Conservation (phyloP, 1,140 invertebrate species). For the Drosophila ohnishii region DNA sequence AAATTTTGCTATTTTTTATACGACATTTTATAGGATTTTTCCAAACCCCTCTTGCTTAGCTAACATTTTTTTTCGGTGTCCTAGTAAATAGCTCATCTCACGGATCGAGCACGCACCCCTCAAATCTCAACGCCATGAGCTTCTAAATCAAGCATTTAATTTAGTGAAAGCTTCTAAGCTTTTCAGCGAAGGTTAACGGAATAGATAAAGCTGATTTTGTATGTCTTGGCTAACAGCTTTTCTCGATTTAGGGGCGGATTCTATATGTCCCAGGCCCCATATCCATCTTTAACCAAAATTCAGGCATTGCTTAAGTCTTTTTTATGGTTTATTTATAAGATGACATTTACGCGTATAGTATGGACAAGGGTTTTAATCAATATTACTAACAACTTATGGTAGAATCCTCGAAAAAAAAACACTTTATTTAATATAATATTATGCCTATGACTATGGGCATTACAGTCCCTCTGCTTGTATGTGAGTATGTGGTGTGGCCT, state of each 20-base stretch:
- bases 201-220: neutral
- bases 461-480: slow-evolving; percentile 14
- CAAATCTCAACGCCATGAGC: neutral
- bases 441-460: slow-evolving; percentile 15
- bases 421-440: neutral
- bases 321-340: slow-evolving; percentile 60
- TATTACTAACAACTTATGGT: slow-evolving; percentile 44
- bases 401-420: slow-evolving; percentile 57
- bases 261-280: no score
- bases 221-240: neutral
- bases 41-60: neutral
- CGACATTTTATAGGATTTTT: neutral
- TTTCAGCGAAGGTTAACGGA: slow-evolving; percentile 1
- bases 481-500: slow-evolving; percentile 28
- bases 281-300: neutral
- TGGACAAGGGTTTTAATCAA: slow-evolving; percentile 42
- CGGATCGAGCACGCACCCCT: neutral
- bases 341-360: slow-evolving; percentile 51
- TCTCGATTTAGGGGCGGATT: neutral
- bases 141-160: slow-evolving; percentile 13
- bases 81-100: neutral
- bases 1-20: no score
- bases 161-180: slow-evolving; percentile 25
- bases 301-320: slow-evolving; percentile 43
- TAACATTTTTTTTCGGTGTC: neutral